Percentiles rank a stretch among this genome's conserved stretches.
Conservation (phyloP, 2,888 invertebrate species). For the Romanomermis culicivorax region DNA sequence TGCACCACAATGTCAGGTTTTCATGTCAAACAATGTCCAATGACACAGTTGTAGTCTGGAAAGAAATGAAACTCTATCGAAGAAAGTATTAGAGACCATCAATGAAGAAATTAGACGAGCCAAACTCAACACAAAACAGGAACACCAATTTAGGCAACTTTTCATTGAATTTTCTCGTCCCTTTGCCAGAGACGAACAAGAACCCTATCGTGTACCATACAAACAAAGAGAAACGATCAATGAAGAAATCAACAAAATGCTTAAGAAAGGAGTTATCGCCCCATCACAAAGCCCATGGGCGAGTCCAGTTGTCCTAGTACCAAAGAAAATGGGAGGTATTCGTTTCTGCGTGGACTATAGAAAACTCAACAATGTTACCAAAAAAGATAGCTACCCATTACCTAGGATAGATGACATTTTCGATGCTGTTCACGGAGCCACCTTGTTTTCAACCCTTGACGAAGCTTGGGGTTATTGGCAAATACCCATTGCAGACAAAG, state of each 20-base stretch:
- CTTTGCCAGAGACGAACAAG: neutral
- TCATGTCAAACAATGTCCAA: too few species aligned
- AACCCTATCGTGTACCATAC: neutral
- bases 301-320: neutral
- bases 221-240: neutral
- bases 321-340: neutral
- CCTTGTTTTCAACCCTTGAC: conserved; percentile 3
- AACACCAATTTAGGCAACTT: conserved; percentile 5
- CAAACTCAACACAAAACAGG: conserved; percentile 5
- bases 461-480: conserved; percentile 8
- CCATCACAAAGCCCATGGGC: neutral
- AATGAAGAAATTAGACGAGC: neutral
- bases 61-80: neutral
- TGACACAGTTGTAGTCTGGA: too few species aligned
- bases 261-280: neutral
- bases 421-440: neutral
- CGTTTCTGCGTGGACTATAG: neutral
- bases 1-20: too few species aligned
- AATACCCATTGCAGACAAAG: conserved; percentile 8
- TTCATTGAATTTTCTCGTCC: neutral
- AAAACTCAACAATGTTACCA: neutral
- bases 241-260: neutral
- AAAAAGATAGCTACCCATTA: neutral
- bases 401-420: neutral
- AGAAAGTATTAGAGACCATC: neutral